A percentile compares a stretch with the other conserved stretches of the same genome.
Evolutionary conservation across 2,888 invertebrate genomes (phyloP).

Genomic region (Pedicia rivosa): DNA sequence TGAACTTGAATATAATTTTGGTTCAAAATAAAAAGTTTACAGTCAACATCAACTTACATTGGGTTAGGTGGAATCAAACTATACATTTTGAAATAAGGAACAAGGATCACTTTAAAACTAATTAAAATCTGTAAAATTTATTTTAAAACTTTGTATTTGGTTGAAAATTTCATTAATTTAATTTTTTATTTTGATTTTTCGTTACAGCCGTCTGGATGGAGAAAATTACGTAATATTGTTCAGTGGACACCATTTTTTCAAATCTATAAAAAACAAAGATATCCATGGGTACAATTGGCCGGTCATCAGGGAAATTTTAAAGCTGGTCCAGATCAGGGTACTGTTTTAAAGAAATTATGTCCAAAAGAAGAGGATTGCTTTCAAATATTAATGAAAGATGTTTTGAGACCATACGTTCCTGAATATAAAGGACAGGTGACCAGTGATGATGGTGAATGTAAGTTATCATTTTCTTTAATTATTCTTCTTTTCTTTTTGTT

Average conservation of each 20-base stretch:
- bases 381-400: constrained; percentile 71
- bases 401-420: constrained; percentile 77
- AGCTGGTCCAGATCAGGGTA: constrained; percentile 84
- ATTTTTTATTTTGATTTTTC: constrained; percentile 14
- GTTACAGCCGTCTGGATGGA: constrained; percentile 82
- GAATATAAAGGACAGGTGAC: constrained; percentile 81
- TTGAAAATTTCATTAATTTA: constrained; percentile 7
- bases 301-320: constrained; percentile 94
- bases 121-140: neutral
- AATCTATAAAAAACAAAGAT: constrained; percentile 87
- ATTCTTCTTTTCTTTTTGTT: too few relatives aligned
- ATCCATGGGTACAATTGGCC: constrained; percentile 93
- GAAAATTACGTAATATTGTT: constrained; percentile 83
- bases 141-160: neutral
- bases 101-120: too few relatives aligned
- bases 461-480: too few relatives aligned
- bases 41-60: too few relatives aligned
- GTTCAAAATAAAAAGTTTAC: too few relatives aligned
- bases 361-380: constrained; percentile 81
- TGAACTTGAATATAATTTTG: too few relatives aligned
- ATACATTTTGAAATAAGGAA: too few relatives aligned
- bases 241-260: constrained; percentile 96
- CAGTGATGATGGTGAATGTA: constrained; percentile 64
- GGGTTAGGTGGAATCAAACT: too few relatives aligned
- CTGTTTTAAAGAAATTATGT: constrained; percentile 84